A percentile compares a stretch with the other conserved stretches of the same genome.
Conservation (phyloP, 1,140 invertebrate genomes). For the Homalodisca vitripennis region DNA sequence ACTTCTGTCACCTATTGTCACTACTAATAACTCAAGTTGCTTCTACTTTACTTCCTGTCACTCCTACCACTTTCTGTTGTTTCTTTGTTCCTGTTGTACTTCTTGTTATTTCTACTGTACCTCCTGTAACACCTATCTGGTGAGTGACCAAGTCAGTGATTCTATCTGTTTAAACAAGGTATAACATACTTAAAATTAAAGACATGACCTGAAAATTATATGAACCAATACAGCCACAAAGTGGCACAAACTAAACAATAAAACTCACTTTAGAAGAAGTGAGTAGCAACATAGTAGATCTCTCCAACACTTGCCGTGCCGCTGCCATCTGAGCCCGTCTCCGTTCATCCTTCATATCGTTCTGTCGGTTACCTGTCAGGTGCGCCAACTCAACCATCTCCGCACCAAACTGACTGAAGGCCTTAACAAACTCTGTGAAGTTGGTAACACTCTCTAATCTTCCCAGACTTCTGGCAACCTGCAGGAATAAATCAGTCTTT, state of each 20-base stretch:
- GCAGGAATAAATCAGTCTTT: slow-evolving; percentile 35
- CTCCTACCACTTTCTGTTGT: too few relatives aligned
- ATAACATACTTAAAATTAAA: too few relatives aligned
- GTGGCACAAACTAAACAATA: not conserved
- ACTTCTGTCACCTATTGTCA: too few relatives aligned
- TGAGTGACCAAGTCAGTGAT: too few relatives aligned
- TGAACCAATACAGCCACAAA: too few relatives aligned
- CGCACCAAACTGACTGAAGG: slow-evolving; percentile 96
- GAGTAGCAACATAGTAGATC: slow-evolving; percentile 97
- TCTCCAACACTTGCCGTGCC: slow-evolving; percentile 89
- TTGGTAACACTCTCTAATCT: slow-evolving; percentile 92
- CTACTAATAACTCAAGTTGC: too few relatives aligned
- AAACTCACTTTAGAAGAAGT: slow-evolving; percentile 89
- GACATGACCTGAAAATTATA: too few relatives aligned
- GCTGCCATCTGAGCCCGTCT: slow-evolving; percentile 93
- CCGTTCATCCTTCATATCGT: slow-evolving; percentile 93
- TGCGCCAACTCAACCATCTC: slow-evolving; percentile 99
- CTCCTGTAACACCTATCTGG: too few relatives aligned
- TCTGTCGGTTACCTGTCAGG: slow-evolving; percentile 77
- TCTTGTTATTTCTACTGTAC: too few relatives aligned
- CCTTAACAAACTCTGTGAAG: slow-evolving; percentile 98
- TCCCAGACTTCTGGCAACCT: slow-evolving; percentile 78
- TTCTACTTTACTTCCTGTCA: too few relatives aligned
- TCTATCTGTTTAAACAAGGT: too few relatives aligned
- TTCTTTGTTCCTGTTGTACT: too few relatives aligned